phyloP scores from a whole-genome alignment of 2,797 vertebrate species.

The Enoplosus armatus region DNA sequence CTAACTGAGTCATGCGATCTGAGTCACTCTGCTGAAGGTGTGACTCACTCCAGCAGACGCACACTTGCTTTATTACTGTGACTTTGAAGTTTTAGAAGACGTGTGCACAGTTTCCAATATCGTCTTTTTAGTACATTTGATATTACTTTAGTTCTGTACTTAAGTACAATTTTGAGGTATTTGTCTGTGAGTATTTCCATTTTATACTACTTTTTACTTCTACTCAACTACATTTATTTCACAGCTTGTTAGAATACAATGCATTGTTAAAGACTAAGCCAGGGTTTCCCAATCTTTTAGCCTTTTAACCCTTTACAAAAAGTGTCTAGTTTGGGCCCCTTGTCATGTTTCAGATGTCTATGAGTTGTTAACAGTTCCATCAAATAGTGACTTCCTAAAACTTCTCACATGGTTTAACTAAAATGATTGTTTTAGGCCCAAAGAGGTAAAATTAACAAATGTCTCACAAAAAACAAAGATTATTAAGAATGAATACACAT shows the following conservation, averaged over 20 bases:
- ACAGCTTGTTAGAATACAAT: not conserved
- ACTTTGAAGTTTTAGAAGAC: not conserved
- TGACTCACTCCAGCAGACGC: not conserved
- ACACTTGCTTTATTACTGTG: not conserved
- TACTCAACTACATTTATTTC: not conserved
- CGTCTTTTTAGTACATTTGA: not conserved
- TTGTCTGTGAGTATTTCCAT: not conserved
- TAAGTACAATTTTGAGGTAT: not conserved
- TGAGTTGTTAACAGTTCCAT: too few species aligned
- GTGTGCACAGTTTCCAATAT: not conserved
- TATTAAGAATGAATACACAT: not conserved
- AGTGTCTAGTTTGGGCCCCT: too few species aligned
- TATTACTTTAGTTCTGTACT: not conserved
- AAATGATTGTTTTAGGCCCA: not conserved
- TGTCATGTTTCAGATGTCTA: too few species aligned
- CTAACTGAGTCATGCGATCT: constrained; percentile 15
- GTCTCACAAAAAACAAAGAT: too few species aligned
- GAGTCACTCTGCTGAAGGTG: constrained; percentile 8
- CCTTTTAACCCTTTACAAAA: too few species aligned
- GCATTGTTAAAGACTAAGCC: too few species aligned
- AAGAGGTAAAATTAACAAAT: not conserved
- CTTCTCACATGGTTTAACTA: not conserved
- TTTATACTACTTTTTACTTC: not conserved
- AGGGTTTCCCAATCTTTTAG: too few species aligned
- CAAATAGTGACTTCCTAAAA: not conserved